Evolutionary conservation across 2,888 invertebrate species (phyloP).

Genomic region (Cerastoderma edule): DNA sequence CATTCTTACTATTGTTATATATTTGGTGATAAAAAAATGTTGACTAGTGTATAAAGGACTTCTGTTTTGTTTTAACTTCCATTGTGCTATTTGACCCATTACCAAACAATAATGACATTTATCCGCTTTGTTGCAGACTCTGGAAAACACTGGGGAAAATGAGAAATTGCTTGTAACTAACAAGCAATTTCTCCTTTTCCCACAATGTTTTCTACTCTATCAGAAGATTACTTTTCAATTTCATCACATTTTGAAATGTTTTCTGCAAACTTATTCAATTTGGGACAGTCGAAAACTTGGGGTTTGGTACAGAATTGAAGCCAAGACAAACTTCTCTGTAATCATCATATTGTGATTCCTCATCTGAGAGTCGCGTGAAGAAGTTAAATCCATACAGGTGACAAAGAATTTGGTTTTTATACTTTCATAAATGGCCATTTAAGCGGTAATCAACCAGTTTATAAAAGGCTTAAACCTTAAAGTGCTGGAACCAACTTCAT

Average conservation of each 20-base stretch:
- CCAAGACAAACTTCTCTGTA: background rate
- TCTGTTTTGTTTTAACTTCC: background rate
- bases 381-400: too few relatives aligned
- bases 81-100: background rate
- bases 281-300: background rate
- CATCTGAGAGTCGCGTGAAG: background rate
- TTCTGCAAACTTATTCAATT: background rate
- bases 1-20: conserved; percentile 24
- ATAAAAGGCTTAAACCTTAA: too few relatives aligned
- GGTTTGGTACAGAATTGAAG: background rate
- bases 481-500: too few relatives aligned
- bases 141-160: background rate
- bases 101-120: background rate
- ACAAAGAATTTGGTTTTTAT: too few relatives aligned
- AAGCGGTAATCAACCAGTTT: too few relatives aligned
- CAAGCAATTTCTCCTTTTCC: background rate
- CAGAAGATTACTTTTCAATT: background rate
- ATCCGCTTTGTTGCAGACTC: background rate
- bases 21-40: conserved; percentile 17
- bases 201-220: background rate
- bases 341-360: background rate
- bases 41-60: conserved; percentile 12
- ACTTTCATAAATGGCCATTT: too few relatives aligned
- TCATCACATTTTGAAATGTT: background rate
- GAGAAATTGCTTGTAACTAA: background rate